Base-by-base conservation (phyloP, 2,888 invertebrate species). In the Ephialtes manifestator region DNA sequence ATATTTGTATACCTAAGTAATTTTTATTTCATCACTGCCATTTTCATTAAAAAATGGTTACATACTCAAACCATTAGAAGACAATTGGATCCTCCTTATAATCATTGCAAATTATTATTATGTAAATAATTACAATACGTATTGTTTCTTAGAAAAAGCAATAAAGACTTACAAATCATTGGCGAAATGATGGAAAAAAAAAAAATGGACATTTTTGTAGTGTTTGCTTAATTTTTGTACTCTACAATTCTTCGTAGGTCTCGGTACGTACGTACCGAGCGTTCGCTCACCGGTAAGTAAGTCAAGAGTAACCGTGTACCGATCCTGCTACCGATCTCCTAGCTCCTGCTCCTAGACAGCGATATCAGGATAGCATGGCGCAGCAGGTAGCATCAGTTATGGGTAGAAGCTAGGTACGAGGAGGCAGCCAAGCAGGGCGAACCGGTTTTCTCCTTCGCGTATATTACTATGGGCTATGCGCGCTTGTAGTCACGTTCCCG, bases 321-420 rank as follows among this genome's bases (percentile, higher is more conserved):
- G 86, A 87, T 88, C 86, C 89, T 87, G 86, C 87, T 87, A 85
- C 88, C 87, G 87, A 87, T 87, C 86, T 89, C 89, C 90, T 91
- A 91, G 90, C 89, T 90, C 89, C 88, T 89, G 86, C 89, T 91
- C 91, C 91, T 90, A 91, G 90, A 90, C 87, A 88, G 87, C 85
- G 86, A 89, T 90, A 91, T 86, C 91, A 91, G 91, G 91, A 86
- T 88, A 90, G 87, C 88, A 90, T 90, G 83, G 86, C 87, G 86
- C 81, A 89, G 87, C 89, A 87, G 88, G 90, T 84, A 86, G 89
- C 89, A 72, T 67, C 77, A 39, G 65, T 18, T 39, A 65, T 84
- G 74, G 81, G 79, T 85, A 65, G 76, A 67, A 71, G 81, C 82
- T 81, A 84, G 85, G 76, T 81, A 68, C 71, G 81, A 70, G 79